Evolutionary conservation across 2,113 vertebrate species (phyloP).

Genomic region (Pantherophis guttatus): DNA sequence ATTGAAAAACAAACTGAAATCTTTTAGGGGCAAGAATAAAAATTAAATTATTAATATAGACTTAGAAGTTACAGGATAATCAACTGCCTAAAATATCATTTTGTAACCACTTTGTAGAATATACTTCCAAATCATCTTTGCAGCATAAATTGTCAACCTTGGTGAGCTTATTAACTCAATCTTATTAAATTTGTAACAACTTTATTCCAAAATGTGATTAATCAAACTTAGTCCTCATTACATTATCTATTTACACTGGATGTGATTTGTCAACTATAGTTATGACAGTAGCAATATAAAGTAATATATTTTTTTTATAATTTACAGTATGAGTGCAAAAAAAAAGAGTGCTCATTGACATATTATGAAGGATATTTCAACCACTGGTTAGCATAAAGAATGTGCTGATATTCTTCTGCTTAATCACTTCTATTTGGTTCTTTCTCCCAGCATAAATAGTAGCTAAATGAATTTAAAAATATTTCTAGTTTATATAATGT

Average conservation of each 20-base stretch:
- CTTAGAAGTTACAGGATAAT: neutral
- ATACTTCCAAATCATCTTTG: neutral
- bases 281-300: neutral
- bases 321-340: neutral
- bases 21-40: neutral
- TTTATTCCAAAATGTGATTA: neutral
- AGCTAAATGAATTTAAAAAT: neutral
- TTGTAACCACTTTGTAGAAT: neutral
- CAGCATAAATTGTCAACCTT: neutral
- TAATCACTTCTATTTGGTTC: neutral
- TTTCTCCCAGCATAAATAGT: neutral
- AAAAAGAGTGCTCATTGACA: neutral
- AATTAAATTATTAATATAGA: neutral
- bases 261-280: neutral
- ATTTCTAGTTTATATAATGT: neutral
- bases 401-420: neutral
- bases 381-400: neutral
- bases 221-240: neutral
- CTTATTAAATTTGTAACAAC: neutral
- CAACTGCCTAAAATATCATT: neutral
- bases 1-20: neutral
- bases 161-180: neutral
- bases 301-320: neutral
- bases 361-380: neutral
- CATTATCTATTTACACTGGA: neutral